Evolutionary conservation across 1,140 invertebrate species (phyloP).

Genomic region (Musca vetustissima): DNA sequence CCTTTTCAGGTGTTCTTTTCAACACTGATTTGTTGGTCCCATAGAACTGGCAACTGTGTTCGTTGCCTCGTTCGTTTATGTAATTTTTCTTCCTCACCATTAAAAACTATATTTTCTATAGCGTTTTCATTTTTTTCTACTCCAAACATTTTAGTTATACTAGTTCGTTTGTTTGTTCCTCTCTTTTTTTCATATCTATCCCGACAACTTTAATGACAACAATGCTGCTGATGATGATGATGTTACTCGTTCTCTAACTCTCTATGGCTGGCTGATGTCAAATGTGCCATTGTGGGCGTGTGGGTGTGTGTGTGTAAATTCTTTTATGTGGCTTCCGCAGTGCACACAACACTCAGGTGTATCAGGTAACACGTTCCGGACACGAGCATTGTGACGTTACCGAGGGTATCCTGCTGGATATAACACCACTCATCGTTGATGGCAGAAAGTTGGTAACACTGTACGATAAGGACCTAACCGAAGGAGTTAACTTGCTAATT

Average conservation of each 20-base stretch:
- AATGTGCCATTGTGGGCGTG: background rate
- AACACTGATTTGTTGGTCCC: constrained; percentile 6
- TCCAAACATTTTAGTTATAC: background rate
- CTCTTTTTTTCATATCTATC: background rate
- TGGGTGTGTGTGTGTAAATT: background rate
- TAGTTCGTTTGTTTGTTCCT: background rate
- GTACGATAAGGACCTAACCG: constrained; percentile 69
- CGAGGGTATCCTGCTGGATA: constrained; percentile 66
- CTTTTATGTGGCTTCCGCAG: constrained; percentile 12
- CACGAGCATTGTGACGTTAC: constrained; percentile 68
- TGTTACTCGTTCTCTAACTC: no score
- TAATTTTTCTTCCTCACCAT: background rate
- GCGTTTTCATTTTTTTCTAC: background rate
- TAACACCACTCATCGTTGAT: constrained; percentile 65
- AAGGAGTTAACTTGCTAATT: constrained; percentile 69
- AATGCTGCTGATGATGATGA: background rate
- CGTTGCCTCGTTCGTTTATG: background rate
- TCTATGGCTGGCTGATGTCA: constrained; percentile 1
- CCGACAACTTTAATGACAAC: background rate
- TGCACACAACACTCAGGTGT: constrained; percentile 60
- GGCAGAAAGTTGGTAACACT: constrained; percentile 66
- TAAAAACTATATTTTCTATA: no score
- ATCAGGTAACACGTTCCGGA: constrained; percentile 66
- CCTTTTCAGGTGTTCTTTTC: background rate
- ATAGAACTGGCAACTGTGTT: constrained; percentile 14